These are phyloP conservation scores for Pteria penguin DNA, from an alignment of 2,888 invertebrate species.

Conservation along the genomic window DNA sequence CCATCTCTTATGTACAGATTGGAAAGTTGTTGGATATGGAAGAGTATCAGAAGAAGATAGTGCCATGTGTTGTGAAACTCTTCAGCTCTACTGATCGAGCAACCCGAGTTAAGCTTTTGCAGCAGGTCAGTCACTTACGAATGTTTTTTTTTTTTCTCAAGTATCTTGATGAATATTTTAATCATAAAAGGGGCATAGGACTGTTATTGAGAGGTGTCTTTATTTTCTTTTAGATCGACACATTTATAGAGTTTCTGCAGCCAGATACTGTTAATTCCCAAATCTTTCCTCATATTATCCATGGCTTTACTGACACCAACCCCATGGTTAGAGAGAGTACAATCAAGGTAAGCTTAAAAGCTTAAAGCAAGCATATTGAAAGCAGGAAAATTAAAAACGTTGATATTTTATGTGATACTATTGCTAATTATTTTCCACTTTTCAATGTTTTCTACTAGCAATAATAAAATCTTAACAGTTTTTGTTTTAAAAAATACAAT, in stretches of 20 bases:
- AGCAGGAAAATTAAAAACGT: background rate
- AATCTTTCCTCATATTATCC: conserved; percentile 84
- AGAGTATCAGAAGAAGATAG: conserved; percentile 97
- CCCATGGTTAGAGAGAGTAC: conserved; percentile 98
- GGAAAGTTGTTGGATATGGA: conserved; percentile 92
- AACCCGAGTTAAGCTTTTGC: conserved; percentile 94
- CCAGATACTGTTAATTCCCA: conserved; percentile 90
- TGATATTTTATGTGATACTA: background rate
- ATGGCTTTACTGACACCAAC: conserved; percentile 98
- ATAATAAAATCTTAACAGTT: too few species aligned
- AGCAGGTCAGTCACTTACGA: conserved; percentile 83
- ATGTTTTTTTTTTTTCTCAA: background rate
- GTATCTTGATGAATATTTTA: too few species aligned
- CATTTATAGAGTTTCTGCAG: conserved; percentile 86
- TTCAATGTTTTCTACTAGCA: too few species aligned
- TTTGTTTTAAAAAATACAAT: too few species aligned
- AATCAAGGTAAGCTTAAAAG: conserved; percentile 89
- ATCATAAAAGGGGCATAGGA: background rate
- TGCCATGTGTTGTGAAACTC: conserved; percentile 97
- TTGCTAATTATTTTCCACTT: too few species aligned
- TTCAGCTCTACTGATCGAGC: conserved; percentile 97
- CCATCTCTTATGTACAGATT: conserved; percentile 84
- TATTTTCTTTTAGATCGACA: conserved; percentile 84
- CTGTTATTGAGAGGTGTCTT: background rate
- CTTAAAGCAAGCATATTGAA: background rate